Conservation (phyloP, 2,888 invertebrate genomes). For the Auanema sp. region DNA sequence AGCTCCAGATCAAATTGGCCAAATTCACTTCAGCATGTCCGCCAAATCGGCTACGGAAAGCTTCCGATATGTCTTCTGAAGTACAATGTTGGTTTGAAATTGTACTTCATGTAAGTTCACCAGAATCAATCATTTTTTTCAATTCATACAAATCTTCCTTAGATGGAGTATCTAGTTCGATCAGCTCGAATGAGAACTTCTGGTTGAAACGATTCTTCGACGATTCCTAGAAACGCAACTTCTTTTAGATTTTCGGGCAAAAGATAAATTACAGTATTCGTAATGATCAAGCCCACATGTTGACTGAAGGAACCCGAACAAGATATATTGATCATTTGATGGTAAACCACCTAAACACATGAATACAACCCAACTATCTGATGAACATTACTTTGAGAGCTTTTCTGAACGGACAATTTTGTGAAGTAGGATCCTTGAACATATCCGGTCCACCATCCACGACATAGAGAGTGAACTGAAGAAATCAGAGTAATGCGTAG, state of each 20-base stretch:
- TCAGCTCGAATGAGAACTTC: constrained; percentile 12
- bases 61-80: constrained; percentile 20
- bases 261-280: constrained; percentile 31
- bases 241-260: neutral
- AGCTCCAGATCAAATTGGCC: constrained; percentile 18
- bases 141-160: constrained; percentile 31
- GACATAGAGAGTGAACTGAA: constrained; percentile 25
- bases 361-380: neutral
- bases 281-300: constrained; percentile 39
- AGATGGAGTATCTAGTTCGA: constrained; percentile 13
- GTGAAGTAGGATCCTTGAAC: constrained; percentile 7
- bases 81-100: neutral
- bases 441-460: constrained; percentile 19
- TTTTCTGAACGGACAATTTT: constrained; percentile 15
- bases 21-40: constrained; percentile 22
- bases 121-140: constrained; percentile 22
- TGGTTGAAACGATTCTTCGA: constrained; percentile 9
- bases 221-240: constrained; percentile 1
- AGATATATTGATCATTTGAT: constrained; percentile 15
- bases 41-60: constrained; percentile 19
- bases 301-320: constrained; percentile 30
- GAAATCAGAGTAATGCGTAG: neutral
- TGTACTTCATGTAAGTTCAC: constrained; percentile 5
- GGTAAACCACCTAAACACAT: constrained; percentile 7
- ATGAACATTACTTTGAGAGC: constrained; percentile 9